Evolutionary conservation across 2,113 vertebrate genomes (phyloP).

Genomic region (Thamnophis sirtalis): DNA sequence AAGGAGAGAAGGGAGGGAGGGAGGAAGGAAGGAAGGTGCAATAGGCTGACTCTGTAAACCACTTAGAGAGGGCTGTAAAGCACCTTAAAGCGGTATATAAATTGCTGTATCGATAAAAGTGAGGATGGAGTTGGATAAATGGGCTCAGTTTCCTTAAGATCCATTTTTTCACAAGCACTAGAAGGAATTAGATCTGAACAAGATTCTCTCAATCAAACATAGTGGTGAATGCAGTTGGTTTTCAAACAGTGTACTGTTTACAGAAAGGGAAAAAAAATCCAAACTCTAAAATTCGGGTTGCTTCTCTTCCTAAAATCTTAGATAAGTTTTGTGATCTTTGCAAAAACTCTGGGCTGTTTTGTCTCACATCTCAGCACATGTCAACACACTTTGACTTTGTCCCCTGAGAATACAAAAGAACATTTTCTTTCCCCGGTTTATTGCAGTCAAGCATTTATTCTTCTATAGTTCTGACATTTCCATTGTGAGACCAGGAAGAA

Average conservation of each 20-base stretch:
- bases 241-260: background rate
- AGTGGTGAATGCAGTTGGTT: conserved; percentile 34
- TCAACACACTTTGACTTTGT: conserved; percentile 59
- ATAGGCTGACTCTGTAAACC: too few relatives aligned
- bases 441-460: conserved; percentile 59
- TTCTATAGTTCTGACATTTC: conserved; percentile 52
- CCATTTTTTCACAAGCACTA: conserved; percentile 56
- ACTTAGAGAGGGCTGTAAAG: too few relatives aligned
- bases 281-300: conserved; percentile 61
- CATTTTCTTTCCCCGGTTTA: conserved; percentile 32
- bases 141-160: conserved; percentile 60
- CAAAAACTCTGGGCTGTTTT: conserved; percentile 58
- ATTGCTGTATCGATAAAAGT: background rate
- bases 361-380: conserved; percentile 55
- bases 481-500: conserved; percentile 45
- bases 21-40: too few relatives aligned
- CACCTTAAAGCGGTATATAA: too few relatives aligned
- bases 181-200: conserved; percentile 61
- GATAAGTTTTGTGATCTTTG: conserved; percentile 54
- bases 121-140: conserved; percentile 51
- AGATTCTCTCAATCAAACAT: conserved; percentile 64
- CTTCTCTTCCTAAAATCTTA: conserved; percentile 63
- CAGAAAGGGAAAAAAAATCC: conserved; percentile 18
- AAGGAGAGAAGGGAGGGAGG: too few relatives aligned
- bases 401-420: conserved; percentile 58